Base-by-base conservation (phyloP, 2,888 invertebrate species). In the Philereme vetulata region DNA sequence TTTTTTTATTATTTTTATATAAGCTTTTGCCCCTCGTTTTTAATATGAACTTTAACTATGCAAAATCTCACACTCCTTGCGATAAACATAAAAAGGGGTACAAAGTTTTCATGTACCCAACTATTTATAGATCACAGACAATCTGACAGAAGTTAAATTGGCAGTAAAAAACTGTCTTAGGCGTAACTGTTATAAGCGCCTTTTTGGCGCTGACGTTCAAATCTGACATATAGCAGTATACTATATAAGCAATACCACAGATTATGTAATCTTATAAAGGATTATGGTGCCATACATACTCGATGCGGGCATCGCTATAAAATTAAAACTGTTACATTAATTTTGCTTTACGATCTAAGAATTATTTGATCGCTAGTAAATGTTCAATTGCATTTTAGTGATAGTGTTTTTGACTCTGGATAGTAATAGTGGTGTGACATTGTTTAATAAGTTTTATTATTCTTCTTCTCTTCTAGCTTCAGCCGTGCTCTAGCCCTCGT, bases 261-360 rank as follows among this genome's bases (percentile, higher is more conserved):
- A 68, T 65, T 60, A 65, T 60, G 61, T 65, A 63, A 57, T 60
- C 59, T 64, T 59, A 64, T 67, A 72, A 75, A 76, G 77, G 72
- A 72, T 74, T 75, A 74, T 64, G 62, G 62, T 56, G 53, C 55
- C 56, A 64, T 58, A 56, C 63, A 51, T 58, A 64, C 21, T 21
- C 21, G 62, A 80, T 77, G 90, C 90, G 90, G 90, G 90, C 70
- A 61, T 72, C 57, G 70, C 75, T 74, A 78, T 88, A 84, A 88
- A 86, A 82, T 83, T 74, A 80, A 74, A 78, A 82, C 77, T 78
- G 76, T 78, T 76, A 79, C 76, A 80, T 77, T 81, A 80, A 78
- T 81, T 80, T 76, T 70, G 76, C 67, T 88, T 90, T 85, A 90
- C 78, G 82, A 76, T 72, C 73, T 66, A 76, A 75, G 74, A 82